phyloP scores from a whole-genome alignment of 2,113 vertebrate species.

The Camarhynchus parvulus region DNA sequence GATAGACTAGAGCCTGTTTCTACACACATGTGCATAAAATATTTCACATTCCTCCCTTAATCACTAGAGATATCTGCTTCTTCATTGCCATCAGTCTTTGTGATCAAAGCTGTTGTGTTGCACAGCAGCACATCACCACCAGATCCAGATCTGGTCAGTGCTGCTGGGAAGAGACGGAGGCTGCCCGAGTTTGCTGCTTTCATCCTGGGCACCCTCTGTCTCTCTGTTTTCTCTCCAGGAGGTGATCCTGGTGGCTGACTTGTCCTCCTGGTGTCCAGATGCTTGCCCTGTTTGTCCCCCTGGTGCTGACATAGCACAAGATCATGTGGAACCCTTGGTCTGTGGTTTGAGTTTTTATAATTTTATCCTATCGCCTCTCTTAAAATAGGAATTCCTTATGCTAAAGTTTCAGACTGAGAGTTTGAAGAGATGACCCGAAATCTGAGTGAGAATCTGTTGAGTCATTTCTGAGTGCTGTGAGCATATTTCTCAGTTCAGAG shows the following conservation, averaged over 20 bases:
- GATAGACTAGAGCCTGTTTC: neutral
- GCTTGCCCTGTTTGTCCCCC: neutral
- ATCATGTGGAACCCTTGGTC: neutral
- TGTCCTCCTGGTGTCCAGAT: neutral
- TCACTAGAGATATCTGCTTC: neutral
- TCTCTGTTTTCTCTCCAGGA: neutral
- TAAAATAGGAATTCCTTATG: neutral
- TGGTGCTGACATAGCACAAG: neutral
- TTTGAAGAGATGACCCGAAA: conserved; percentile 6
- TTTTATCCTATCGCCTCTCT: neutral
- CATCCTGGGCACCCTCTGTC: neutral
- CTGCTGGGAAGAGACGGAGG: neutral
- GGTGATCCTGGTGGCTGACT: neutral
- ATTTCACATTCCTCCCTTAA: neutral
- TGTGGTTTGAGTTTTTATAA: neutral
- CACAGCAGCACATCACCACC: neutral
- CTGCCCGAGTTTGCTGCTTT: neutral
- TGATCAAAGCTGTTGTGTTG: neutral
- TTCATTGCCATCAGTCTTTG: neutral
- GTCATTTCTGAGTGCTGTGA: conserved; percentile 14
- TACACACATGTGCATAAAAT: neutral
- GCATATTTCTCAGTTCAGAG: neutral
- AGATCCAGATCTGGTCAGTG: neutral
- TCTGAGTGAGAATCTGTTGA: conserved; percentile 23
- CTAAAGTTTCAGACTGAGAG: neutral